Percentiles rank a stretch among this genome's conserved stretches.
Conservation (phyloP, 2,113 vertebrate genomes). For the Tympanuchus pallidicinctus region DNA sequence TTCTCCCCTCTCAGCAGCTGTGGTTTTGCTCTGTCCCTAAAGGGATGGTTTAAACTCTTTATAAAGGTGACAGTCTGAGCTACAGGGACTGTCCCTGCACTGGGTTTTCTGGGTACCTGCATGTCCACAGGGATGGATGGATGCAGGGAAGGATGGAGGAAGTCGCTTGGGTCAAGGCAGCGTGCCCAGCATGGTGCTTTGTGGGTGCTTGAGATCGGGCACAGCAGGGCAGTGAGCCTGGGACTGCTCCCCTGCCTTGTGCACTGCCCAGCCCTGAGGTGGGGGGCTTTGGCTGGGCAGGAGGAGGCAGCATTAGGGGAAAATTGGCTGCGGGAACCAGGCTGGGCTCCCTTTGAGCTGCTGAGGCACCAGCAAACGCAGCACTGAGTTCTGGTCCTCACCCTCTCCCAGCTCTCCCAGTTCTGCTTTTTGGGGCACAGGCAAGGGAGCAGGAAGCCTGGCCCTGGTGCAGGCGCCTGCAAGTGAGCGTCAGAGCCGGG, state of each 20-base stretch:
- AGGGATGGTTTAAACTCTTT: background rate
- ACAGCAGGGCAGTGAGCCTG: accelerated
- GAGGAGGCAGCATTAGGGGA: background rate
- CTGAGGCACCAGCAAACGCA: background rate
- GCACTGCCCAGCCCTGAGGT: background rate
- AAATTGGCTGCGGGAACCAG: background rate
- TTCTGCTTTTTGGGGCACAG: slow-evolving; percentile 36
- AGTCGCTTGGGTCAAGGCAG: background rate
- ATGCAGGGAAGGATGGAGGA: background rate
- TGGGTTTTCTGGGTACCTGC: background rate
- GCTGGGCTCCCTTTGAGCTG: accelerated
- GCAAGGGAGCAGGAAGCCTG: background rate
- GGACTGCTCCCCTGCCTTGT: background rate
- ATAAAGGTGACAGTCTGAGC: background rate
- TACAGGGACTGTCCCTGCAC: background rate
- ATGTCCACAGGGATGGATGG: background rate
- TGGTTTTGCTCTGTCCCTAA: accelerated
- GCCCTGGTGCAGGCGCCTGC: background rate
- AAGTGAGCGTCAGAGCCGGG: background rate
- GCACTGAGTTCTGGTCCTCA: background rate
- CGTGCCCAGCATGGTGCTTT: accelerated
- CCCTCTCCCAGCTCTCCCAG: slow-evolving; percentile 14
- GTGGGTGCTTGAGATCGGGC: accelerated
- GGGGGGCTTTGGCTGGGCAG: background rate
- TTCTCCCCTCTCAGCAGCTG: background rate